Evolutionary conservation across 2,888 invertebrate genomes (phyloP).

Genomic region (Lycia hirtaria): DNA sequence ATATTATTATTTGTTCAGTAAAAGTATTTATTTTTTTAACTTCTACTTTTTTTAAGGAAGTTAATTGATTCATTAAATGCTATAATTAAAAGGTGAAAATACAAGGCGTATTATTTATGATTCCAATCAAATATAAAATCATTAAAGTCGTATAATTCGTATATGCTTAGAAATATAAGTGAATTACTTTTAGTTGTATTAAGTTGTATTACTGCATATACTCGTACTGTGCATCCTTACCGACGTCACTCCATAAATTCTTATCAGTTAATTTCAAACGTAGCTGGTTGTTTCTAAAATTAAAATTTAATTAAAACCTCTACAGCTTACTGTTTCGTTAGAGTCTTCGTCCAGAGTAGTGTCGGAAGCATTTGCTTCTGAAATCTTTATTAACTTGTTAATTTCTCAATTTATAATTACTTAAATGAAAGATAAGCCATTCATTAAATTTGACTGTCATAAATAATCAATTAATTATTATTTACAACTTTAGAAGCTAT

Average conservation of each 20-base stretch:
- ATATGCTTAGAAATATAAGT: no score
- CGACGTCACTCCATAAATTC: slow-evolving; percentile 44
- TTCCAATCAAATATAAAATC: no score
- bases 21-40: no score
- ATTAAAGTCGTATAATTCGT: no score
- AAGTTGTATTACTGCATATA: background rate
- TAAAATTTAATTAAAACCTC: slow-evolving; percentile 32
- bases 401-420: background rate
- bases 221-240: background rate
- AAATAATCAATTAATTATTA: background rate
- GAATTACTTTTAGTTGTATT: no score
- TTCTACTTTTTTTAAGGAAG: no score
- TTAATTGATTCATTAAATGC: no score
- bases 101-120: no score
- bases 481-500: no score
- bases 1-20: no score
- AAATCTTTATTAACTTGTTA: slow-evolving; percentile 6
- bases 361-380: slow-evolving; percentile 5
- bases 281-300: slow-evolving; percentile 38
- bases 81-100: no score
- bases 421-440: background rate
- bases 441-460: background rate
- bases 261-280: slow-evolving; percentile 46
- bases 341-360: slow-evolving; percentile 4
- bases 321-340: background rate